Base-by-base conservation (phyloP, 2,797 vertebrate species). In the Tolypeutes matacus region DNA sequence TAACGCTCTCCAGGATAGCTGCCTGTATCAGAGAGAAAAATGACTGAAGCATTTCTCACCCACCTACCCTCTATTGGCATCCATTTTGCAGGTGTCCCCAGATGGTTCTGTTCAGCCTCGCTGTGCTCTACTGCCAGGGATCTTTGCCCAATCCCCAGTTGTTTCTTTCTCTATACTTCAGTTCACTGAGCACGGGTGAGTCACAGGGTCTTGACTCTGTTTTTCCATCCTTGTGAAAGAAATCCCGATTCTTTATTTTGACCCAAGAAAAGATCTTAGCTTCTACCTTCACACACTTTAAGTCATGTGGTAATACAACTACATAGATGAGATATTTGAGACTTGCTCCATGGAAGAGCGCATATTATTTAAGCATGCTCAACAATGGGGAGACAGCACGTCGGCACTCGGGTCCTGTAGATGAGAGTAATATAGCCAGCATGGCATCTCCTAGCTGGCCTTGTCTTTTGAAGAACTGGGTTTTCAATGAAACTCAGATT, bases 401-500 rank as follows among this genome's bases (percentile, higher is more conserved):
- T 23, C 75, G 25, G 18, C 1, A 27, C 29, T 67, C 46, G 64
- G 7, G 62, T 60, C 93, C 67, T 84, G 4, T 11, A 23, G 15
- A 20, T 58, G 73, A 49, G 7, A n/a, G 39, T 36, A 42, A 60
- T 29, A 0, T 29, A 93, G 27, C 65, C 60, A n/a, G 56, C 42
- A 39, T 51, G 70, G 31, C 15, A 36, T 62, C 49, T 31, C 60
- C 77, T 86, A 67, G 51, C 29, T 87, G 93, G 12, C 49, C 78
- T 42, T 88, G 49, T 88, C 70, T 6, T 2, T 18, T 1, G 10
- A 95, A 84, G 69, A 42, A 34, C 84, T 93, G 27, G 29, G 51
- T 69, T 94, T 95, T 78, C 73, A 80, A 58, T 29, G 56, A 34
- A 94, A 97, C 97, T 94, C 0, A 89, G 91, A 70, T 89, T 91